Percentiles rank a stretch among this genome's conserved stretches.
These are phyloP conservation scores for Callipepla californica DNA, from an alignment of 2,113 vertebrate species.

Conservation along the genomic window DNA sequence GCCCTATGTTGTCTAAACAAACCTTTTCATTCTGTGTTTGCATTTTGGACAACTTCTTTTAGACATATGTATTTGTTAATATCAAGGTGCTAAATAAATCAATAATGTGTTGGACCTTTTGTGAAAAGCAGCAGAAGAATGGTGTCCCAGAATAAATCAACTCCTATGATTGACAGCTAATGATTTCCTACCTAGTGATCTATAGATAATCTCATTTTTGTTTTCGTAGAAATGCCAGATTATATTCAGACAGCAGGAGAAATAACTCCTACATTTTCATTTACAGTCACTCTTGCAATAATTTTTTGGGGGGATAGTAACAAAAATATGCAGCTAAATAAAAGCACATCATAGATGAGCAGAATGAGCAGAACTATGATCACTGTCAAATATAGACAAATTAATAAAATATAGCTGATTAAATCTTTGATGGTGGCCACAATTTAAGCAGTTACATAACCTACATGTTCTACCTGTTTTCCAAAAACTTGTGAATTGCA, in stretches of 20 bases:
- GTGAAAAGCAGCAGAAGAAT: conserved; percentile 1
- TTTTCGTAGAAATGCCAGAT: not conserved
- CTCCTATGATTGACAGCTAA: conserved; percentile 55
- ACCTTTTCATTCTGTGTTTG: not conserved
- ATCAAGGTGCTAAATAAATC: conserved; percentile 62
- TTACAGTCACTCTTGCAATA: not conserved
- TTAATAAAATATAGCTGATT: not conserved
- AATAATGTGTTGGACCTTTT: conserved; percentile 4
- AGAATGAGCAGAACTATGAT: not conserved
- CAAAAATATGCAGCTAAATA: not conserved
- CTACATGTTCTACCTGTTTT: not conserved
- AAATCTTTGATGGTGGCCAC: not conserved
- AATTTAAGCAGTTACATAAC: not conserved
- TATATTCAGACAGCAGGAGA: not conserved
- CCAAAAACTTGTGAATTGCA: not conserved
- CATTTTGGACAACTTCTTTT: not conserved
- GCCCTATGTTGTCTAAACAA: not conserved
- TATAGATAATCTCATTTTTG: not conserved
- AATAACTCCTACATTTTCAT: not conserved
- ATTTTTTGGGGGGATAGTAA: not conserved
- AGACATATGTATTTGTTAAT: not conserved
- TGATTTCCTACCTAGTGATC: conserved; percentile 47
- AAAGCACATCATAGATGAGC: not conserved
- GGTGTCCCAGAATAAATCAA: conserved; percentile 9
- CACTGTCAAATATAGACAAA: not conserved